These are phyloP conservation scores for Homarus americanus DNA, from an alignment of 1,140 invertebrate genomes.

Conservation along the genomic window DNA sequence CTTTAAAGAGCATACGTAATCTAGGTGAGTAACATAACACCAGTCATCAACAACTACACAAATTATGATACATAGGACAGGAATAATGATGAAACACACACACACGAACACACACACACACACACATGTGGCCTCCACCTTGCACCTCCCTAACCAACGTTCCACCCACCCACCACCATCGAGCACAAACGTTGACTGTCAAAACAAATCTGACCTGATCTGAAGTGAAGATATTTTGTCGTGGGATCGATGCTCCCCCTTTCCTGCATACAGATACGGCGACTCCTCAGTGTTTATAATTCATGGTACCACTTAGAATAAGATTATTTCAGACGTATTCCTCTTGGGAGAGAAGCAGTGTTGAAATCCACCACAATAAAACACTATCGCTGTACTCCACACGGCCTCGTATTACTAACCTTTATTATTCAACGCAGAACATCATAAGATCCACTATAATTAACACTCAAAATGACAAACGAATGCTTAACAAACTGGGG, in stretches of 20 bases:
- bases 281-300: neutral
- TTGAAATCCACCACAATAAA: neutral
- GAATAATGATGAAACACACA: too few relatives aligned
- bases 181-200: neutral
- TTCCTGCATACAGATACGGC: neutral
- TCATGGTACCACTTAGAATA: neutral
- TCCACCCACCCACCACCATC: neutral
- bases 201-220: neutral
- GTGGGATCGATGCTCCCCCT: neutral
- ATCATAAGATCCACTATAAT: neutral
- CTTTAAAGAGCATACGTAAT: too few relatives aligned
- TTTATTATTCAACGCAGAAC: neutral
- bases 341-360: neutral
- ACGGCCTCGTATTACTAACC: neutral
- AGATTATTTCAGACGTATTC: neutral
- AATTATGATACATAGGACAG: too few relatives aligned
- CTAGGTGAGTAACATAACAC: too few relatives aligned
- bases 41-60: too few relatives aligned
- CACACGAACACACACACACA: too few relatives aligned
- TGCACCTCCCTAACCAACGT: neutral
- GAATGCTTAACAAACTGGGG: neutral
- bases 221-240: neutral
- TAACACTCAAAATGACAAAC: neutral
- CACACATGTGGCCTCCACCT: neutral
- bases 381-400: neutral